phyloP scores from a whole-genome alignment of 2,113 vertebrate genomes.

The Salvelinus namaycush region DNA sequence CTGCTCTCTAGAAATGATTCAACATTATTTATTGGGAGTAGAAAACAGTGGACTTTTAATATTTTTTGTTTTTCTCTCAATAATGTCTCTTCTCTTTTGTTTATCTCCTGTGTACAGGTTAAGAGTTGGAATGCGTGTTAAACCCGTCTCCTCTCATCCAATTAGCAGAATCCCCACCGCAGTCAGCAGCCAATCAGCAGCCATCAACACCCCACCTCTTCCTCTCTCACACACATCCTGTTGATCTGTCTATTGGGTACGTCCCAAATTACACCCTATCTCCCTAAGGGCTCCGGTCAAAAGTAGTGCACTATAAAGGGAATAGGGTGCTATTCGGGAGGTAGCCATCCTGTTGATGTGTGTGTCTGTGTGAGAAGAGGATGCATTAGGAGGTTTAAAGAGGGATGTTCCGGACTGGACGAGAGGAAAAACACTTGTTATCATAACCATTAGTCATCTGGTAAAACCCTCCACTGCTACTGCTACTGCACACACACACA shows the following conservation, averaged over 20 bases:
- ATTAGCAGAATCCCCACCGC: slow-evolving; percentile 53
- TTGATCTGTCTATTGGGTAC: slow-evolving; percentile 43
- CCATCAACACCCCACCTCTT: slow-evolving; percentile 55
- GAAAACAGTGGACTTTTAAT: too few relatives aligned
- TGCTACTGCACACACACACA: too few relatives aligned
- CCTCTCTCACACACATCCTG: slow-evolving; percentile 53
- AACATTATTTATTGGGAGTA: too few relatives aligned
- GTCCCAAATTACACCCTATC: slow-evolving; percentile 32
- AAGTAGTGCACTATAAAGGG: too few relatives aligned
- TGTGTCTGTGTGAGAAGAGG: slow-evolving; percentile 22
- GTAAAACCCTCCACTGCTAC: slow-evolving; percentile 26
- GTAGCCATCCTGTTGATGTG: slow-evolving; percentile 12
- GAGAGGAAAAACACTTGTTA: slow-evolving; percentile 50
- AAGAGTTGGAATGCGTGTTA: too few relatives aligned
- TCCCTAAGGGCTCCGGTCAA: neutral
- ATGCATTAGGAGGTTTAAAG: slow-evolving; percentile 23
- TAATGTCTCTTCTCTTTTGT: too few relatives aligned
- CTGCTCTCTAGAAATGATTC: too few relatives aligned
- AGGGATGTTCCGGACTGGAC: slow-evolving; percentile 37
- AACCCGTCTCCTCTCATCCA: slow-evolving; percentile 38
- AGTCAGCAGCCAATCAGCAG: slow-evolving; percentile 55
- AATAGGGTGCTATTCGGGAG: too few relatives aligned
- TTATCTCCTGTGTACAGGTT: too few relatives aligned
- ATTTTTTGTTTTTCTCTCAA: too few relatives aligned
- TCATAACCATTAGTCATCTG: slow-evolving; percentile 49